These are phyloP conservation scores for Ctenoplectra terminalis DNA, from an alignment of 1,140 invertebrate genomes.

Conservation along the genomic window DNA sequence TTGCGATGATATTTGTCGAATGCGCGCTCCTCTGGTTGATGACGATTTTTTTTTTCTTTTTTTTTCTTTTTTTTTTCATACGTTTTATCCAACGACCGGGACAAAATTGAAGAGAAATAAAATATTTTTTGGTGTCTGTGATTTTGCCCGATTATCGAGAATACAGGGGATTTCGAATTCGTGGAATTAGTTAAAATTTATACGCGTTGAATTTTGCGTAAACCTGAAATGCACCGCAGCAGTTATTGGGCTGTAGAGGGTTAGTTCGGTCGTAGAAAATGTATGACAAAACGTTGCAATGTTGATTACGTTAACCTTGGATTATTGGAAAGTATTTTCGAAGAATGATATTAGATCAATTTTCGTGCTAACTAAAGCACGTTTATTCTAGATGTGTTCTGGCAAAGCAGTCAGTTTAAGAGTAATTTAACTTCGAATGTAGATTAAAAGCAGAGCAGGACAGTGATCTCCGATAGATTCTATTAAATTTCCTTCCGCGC, in stretches of 20 bases:
- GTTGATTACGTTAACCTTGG: conserved; percentile 58
- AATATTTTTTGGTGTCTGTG: not conserved
- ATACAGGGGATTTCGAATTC: not conserved
- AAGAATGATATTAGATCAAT: conserved; percentile 22
- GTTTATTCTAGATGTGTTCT: conserved; percentile 35
- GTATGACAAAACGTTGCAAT: conserved; percentile 2
- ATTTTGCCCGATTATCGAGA: not conserved
- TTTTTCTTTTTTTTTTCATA: rapidly evolving
- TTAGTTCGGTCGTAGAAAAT: conserved; percentile 31
- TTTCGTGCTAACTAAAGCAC: conserved; percentile 57
- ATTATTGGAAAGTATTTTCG: conserved; percentile 55
- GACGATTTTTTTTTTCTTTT: not conserved
- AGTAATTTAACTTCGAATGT: conserved; percentile 55
- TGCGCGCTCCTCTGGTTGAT: not conserved
- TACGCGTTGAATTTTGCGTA: not conserved
- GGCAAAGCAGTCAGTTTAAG: conserved; percentile 45
- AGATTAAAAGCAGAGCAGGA: conserved; percentile 47
- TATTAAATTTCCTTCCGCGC: conserved; percentile 55
- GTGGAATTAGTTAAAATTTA: not conserved
- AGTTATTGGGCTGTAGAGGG: not conserved
- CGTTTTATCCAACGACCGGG: not conserved
- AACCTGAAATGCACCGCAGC: not conserved
- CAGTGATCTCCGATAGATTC: conserved; percentile 46
- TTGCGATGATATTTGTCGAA: conserved; percentile 44
- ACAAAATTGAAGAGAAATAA: not conserved